These are phyloP conservation scores for Dorcus hopei DNA, from an alignment of 2,888 invertebrate genomes.

Conservation along the genomic window DNA sequence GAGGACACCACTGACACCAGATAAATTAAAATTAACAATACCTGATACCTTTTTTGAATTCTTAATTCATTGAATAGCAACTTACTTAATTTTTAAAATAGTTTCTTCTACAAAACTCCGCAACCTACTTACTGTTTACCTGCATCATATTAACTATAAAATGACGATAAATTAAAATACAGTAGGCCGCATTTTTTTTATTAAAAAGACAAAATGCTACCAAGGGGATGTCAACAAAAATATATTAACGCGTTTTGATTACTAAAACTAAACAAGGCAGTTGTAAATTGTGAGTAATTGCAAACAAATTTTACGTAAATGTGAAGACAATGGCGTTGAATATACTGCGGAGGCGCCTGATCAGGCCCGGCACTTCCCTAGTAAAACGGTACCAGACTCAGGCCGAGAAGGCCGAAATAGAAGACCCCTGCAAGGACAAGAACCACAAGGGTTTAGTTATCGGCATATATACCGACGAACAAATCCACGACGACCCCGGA, in stretches of 20 bases:
- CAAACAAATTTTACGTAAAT: slow-evolving; percentile 3
- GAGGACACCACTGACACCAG: too few species aligned
- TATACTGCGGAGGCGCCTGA: slow-evolving; percentile 11
- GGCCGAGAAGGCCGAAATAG: slow-evolving; percentile 4
- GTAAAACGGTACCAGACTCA: slow-evolving; percentile 15
- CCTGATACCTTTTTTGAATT: too few species aligned
- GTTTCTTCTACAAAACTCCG: too few species aligned
- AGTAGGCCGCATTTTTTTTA: slow-evolving; percentile 8
- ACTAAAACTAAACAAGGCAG: slow-evolving; percentile 9
- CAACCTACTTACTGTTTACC: too few species aligned
- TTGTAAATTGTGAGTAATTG: slow-evolving; percentile 16
- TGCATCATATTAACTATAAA: too few species aligned
- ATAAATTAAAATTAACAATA: too few species aligned
- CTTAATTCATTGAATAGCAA: too few species aligned
- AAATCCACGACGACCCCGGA: slow-evolving; percentile 55
- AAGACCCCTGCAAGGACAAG: slow-evolving; percentile 35
- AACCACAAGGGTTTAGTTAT: slow-evolving; percentile 56
- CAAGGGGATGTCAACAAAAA: slow-evolving; percentile 12
- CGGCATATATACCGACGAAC: slow-evolving; percentile 60
- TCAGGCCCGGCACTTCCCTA: slow-evolving; percentile 2
- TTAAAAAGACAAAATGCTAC: neutral
- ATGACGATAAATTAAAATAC: neutral
- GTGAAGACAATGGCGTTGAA: slow-evolving; percentile 6
- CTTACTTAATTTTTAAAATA: too few species aligned
- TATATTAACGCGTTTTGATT: slow-evolving; percentile 11